phyloP scores from a whole-genome alignment of 2,113 vertebrate genomes.

The human region DNA sequence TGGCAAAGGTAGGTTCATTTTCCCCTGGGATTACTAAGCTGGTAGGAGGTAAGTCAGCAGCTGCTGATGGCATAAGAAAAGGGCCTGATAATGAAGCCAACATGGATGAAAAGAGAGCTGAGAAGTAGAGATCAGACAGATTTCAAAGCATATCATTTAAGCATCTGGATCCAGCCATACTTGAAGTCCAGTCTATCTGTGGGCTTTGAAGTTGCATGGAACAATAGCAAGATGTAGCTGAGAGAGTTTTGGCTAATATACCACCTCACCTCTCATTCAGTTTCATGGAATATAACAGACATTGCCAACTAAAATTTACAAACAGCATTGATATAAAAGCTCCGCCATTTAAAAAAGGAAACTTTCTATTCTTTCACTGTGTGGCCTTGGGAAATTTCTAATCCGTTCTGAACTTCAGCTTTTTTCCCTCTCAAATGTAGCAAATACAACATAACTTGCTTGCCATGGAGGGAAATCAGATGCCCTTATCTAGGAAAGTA shows the following conservation, averaged over 20 bases:
- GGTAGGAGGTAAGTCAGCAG: neutral
- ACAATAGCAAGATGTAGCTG: neutral
- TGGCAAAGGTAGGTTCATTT: neutral
- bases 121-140: neutral
- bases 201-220: neutral
- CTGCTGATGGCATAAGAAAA: neutral
- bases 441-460: neutral
- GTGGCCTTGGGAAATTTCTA: neutral
- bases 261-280: neutral
- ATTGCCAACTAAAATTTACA: constrained; percentile 11
- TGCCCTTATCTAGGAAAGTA: neutral
- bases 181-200: neutral
- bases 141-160: neutral
- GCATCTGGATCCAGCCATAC: neutral
- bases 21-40: neutral
- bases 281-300: neutral
- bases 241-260: neutral
- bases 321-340: neutral
- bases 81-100: neutral
- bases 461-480: neutral
- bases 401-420: neutral
- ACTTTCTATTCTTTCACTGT: neutral
- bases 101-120: neutral
- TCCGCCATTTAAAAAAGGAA: neutral
- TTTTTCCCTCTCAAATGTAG: neutral